A percentile compares a stretch with the other conserved stretches of the same genome.
Conservation (phyloP, 2,888 invertebrate species). For the Lasioglossum lativentre region DNA sequence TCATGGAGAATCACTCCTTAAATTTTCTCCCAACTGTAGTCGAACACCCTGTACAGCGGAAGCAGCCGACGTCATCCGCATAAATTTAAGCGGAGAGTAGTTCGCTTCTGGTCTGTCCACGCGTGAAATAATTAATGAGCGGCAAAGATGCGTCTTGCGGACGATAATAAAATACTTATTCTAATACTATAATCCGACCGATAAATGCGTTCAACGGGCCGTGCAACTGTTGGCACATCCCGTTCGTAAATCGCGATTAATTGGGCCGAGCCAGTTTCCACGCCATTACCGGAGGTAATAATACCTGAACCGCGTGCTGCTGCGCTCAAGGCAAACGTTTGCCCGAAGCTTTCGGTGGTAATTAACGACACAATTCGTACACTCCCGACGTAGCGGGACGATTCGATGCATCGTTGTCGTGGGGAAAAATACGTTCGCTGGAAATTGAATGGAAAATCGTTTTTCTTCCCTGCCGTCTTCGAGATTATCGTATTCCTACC, state of each 20-base stretch:
- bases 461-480: neutral
- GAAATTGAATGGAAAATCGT: neutral
- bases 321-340: neutral
- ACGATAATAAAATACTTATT: conserved; percentile 61
- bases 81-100: neutral
- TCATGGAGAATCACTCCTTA: no score
- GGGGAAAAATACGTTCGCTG: no score
- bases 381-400: neutral
- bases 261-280: conserved; percentile 28
- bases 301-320: no score
- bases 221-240: conserved; percentile 52
- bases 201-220: conserved; percentile 47
- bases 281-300: neutral
- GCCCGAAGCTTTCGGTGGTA: neutral
- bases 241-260: conserved; percentile 45
- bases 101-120: neutral
- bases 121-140: conserved; percentile 8
- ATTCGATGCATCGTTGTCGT: neutral
- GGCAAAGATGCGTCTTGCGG: conserved; percentile 22
- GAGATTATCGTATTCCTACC: conserved; percentile 4
- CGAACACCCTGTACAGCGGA: no score
- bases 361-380: neutral
- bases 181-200: conserved; percentile 51
- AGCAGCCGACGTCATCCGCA: neutral
- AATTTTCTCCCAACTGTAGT: no score